Conservation (phyloP, 2,113 vertebrate genomes). For the Mionectes macconnelli region DNA sequence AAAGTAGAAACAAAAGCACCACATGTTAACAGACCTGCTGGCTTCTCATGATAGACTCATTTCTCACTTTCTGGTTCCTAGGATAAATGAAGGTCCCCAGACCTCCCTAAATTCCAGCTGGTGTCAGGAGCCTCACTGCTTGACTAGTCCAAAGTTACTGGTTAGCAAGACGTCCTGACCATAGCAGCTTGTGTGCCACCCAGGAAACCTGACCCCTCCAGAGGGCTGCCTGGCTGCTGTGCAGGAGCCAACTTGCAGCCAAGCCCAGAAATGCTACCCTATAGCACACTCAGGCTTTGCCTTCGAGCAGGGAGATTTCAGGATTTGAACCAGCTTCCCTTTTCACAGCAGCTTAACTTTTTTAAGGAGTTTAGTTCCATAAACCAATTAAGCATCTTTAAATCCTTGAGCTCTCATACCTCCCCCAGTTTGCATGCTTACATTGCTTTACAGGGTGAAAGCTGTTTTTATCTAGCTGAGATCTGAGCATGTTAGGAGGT, state of each 20-base stretch:
- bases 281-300: not conserved
- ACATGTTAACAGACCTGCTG: not conserved
- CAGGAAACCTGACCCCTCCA: not conserved
- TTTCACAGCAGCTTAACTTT: slow-evolving; percentile 39
- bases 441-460: not conserved
- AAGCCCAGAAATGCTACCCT: not conserved
- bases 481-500: not conserved
- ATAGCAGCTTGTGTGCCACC: not conserved
- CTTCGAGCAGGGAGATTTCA: not conserved
- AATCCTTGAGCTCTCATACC: slow-evolving; percentile 6
- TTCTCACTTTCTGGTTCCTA: not conserved
- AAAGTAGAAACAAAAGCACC: not conserved
- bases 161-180: not conserved
- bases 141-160: not conserved
- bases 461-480: not conserved
- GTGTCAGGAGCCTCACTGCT: not conserved
- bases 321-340: slow-evolving; percentile 36
- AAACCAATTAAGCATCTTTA: slow-evolving; percentile 47
- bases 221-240: not conserved
- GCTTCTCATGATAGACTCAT: too few relatives aligned
- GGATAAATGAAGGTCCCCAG: not conserved
- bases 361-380: slow-evolving; percentile 42
- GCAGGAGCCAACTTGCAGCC: not conserved
- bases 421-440: not conserved
- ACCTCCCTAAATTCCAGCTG: not conserved